A percentile compares a stretch with the other conserved stretches of the same genome.
Evolutionary conservation across 2,797 vertebrate genomes (phyloP).

Genomic region (Enteromius unitaeniatus): DNA sequence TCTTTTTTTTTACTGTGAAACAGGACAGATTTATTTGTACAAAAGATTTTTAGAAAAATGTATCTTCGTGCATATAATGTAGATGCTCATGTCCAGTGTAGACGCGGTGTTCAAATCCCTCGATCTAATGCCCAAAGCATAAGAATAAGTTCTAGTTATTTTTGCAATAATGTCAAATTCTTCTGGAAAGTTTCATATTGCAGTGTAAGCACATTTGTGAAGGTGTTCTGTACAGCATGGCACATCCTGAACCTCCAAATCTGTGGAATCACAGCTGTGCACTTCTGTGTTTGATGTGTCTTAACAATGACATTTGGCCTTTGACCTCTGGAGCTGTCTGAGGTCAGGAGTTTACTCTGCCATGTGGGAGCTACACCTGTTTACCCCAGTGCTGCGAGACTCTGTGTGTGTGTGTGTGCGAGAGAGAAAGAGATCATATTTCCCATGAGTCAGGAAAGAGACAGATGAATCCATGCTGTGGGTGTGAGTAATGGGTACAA

Average conservation of each 20-base stretch:
- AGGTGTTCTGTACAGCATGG: slow-evolving; percentile 37
- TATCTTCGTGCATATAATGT: not conserved
- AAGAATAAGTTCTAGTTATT: not conserved
- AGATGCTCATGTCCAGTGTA: not conserved
- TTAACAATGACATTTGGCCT: slow-evolving; percentile 35
- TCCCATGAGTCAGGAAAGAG: slow-evolving; percentile 56
- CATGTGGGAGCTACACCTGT: slow-evolving; percentile 46
- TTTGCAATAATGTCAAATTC: not conserved
- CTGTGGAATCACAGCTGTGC: slow-evolving; percentile 56
- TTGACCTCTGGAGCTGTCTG: slow-evolving; percentile 23
- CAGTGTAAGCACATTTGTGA: slow-evolving; percentile 6
- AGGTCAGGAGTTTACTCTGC: slow-evolving; percentile 36
- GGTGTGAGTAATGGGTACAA: slow-evolving; percentile 57
- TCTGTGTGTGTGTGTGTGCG: slow-evolving; percentile 4
- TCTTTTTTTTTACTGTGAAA: not conserved
- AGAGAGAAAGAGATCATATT: slow-evolving; percentile 49
- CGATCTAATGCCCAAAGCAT: not conserved
- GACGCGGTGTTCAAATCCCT: not conserved
- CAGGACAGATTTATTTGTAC: not conserved
- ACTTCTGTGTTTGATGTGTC: slow-evolving; percentile 33
- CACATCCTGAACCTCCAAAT: slow-evolving; percentile 42
- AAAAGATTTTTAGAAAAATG: not conserved
- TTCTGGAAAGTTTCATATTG: slow-evolving; percentile 8
- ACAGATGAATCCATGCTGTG: slow-evolving; percentile 53
- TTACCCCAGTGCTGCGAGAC: slow-evolving; percentile 21